Evolutionary conservation across 2,113 vertebrate genomes (phyloP), one percentile per base, ranked within the genome.

Genomic region (Paracanthobrama guichenoti): DNA sequence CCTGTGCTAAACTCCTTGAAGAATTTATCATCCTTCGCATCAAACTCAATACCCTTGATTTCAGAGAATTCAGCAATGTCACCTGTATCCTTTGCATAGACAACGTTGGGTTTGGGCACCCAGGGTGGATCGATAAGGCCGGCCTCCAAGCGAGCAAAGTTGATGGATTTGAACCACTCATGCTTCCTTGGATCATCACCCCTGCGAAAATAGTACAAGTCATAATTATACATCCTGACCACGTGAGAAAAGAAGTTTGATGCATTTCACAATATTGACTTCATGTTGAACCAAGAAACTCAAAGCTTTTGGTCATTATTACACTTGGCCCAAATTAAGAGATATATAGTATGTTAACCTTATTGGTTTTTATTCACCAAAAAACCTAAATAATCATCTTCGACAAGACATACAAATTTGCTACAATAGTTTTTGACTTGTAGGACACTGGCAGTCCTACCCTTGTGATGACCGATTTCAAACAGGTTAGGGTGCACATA

Each of bases 41-140:
- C 95, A 74, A 99, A 96, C 84, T 95, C 95, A 1, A 97, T 93
- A 84, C 96, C 97, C 82, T 91, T 93, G 85, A 97, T 79, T 89
- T 98, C 97, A 0, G 97, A 98, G 92, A 99, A 97, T 86, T 97
- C 97, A 3, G 95, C 95, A 24, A 96, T 98, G 90, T 97, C 97
- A 81, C 91, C 91, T 0, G 97, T 87, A 88, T 98, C 97, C 91
- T 97, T 98, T 89, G 96, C 97, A 83, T 98, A 98, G 88, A 99
- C 96, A 20, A 97, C 95, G 0, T 94, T 96, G 83, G 97, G 96
- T 87, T 97, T 96, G 88, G 97, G 97, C 84, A 94, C 93, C 94
- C 96, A 97, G 0, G 96, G 96, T 11, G 96, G 95, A 1, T 95
- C 92, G 8, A 97, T 59, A 42, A 98, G 92, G 44, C 96, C 96